Base-by-base conservation (phyloP, 2,888 invertebrate genomes). In the Troglohyphantes excavatus region DNA sequence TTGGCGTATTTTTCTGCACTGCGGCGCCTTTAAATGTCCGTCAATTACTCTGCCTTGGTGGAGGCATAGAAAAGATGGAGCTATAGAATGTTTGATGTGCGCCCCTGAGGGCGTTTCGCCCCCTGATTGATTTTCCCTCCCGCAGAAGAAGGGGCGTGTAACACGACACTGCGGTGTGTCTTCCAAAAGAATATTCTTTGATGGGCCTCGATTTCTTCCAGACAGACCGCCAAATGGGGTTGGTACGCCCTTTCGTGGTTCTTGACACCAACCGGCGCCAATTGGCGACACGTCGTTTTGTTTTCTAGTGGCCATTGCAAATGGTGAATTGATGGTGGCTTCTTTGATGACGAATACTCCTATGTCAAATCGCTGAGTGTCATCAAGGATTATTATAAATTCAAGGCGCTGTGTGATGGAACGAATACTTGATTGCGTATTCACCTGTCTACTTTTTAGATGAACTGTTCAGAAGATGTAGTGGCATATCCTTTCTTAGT, bases 91-190 rank as follows among this genome's bases (percentile, higher is more conserved):
- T 70, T 70, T 19, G 17, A 65, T 23, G 21, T n/a, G 65, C 33
- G 19, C 39, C 21, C 43, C 65, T 78, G 17, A n/a, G 43, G 65
- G 78, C 65, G 23, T 23, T 26, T 53, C 39, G 17, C 39, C 78
- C 78, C 78, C 39, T 65, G n/a, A 63, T n/a, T n/a, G n/a, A n/a
- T n/a, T 78, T 63, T 78, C 65, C 78, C 78, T 63, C 78, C 65
- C 53, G 11, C 17, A 9, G 9, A 39, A 65, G n/a, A 53, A 53
- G 53, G 53, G 53, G 53, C 53, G 53, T 53, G 53, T 13, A 39
- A 39, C 39, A 39, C 39, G 39, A 39, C 39, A 5, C 3, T n/a
- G 53, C 53, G 13, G 53, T 53, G 53, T 33, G 33, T 33, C 5
- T 53, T 33, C 65, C 17, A n/a, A 53, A 26, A 78, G 29, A 23